Evolutionary conservation across 2,113 vertebrate genomes (phyloP), one percentile per base, ranked within the genome.

Genomic region (Tachysurus vachellii): DNA sequence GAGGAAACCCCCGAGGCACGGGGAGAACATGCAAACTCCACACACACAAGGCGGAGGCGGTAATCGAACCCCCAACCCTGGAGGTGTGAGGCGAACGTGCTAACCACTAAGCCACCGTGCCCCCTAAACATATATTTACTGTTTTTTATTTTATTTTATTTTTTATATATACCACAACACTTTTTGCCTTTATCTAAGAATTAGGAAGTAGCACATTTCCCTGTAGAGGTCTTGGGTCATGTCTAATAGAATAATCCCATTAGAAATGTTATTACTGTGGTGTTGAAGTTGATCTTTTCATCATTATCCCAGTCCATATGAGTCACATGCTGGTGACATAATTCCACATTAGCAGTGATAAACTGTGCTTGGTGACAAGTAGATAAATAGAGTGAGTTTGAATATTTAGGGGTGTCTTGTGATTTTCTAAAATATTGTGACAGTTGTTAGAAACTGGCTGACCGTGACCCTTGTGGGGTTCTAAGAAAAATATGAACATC

Each of bases 401-500:
- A 89, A 85, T 62, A 47, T 87, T 80, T 71, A 88, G 47, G 57
- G 53, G 56, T 68, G 84, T 88, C 88, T 28, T 80, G 70, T 62
- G 84, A 62, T 90, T 91, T 91, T 87, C 80, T 83, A 90, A 90
- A 92, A 93, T 93, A 93, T 94, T 94, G 90, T 94, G 93, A 94
- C 91, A 92, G 90, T 91, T 88, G 90, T 86, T 89, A 82, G 91
- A 88, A 92, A 92, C 87, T n/a, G 50, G 36, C 66, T 44, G 59
- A 68, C 70, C 75, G 4, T 59, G 42, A 54, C 56, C 64, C 85
- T 88, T 50, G 0, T 84, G 87, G 84, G 86, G 36, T 80, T 86
- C 47, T 13, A 56, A 86, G 68, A 80, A 86, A 86, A 84, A 89
- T 80, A 87, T 79, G 62, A 85, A 84, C 44, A 88, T 89, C 83